Evolutionary conservation across 2,113 vertebrate genomes (phyloP).

Genomic region (Megaceryle torquata): DNA sequence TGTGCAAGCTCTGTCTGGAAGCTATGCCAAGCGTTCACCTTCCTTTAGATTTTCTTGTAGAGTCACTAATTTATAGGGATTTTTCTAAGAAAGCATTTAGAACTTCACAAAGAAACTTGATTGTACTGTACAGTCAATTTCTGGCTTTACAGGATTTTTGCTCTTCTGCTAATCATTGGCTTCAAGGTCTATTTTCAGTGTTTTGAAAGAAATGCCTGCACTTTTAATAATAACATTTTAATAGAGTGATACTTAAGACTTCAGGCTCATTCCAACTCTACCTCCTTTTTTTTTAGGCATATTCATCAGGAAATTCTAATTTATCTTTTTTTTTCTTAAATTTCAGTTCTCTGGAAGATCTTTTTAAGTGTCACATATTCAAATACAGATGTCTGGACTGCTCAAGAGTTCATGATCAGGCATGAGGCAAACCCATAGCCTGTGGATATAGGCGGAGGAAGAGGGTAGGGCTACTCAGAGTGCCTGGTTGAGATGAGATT

Average conservation of each 20-base stretch:
- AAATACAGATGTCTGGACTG: neutral
- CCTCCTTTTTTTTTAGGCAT: neutral
- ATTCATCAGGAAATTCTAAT: neutral
- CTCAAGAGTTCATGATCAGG: neutral
- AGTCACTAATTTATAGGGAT: conserved; percentile 3
- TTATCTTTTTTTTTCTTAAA: neutral
- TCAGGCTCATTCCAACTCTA: neutral
- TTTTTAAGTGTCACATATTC: neutral
- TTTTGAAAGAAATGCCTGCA: neutral
- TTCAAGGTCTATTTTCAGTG: neutral
- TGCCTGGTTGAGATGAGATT: neutral
- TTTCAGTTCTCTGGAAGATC: neutral
- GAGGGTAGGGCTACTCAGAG: neutral
- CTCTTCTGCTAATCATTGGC: neutral
- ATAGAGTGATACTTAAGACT: neutral
- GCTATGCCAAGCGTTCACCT: conserved; percentile 27
- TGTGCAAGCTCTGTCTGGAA: conserved; percentile 57
- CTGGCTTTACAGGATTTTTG: neutral
- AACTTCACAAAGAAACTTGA: conserved; percentile 38
- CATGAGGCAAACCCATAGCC: neutral
- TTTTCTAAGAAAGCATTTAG: conserved; percentile 55
- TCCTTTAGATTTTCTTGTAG: conserved; percentile 44
- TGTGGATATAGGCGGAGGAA: rapidly evolving
- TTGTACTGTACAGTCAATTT: neutral
- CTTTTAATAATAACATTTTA: conserved; percentile 2